phyloP scores from a whole-genome alignment of 2,888 invertebrate species.

The Venustoraphidia nigricollis region DNA sequence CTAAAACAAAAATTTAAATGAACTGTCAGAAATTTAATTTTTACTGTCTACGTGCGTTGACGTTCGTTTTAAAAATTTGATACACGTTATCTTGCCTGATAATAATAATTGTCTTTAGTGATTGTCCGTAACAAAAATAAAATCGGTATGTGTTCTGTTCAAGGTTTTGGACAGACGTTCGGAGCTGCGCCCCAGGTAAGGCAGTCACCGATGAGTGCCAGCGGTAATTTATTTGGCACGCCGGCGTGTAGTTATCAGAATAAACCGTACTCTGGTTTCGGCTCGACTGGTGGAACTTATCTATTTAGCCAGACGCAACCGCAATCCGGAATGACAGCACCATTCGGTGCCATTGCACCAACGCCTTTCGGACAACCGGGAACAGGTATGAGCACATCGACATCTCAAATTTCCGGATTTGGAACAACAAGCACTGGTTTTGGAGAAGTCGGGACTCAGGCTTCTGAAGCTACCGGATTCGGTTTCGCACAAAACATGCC shows the following conservation, averaged over 20 bases:
- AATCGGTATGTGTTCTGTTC: neutral
- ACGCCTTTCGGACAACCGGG: slow-evolving; percentile 34
- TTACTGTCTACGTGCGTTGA: too few relatives aligned
- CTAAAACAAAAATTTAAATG: too few relatives aligned
- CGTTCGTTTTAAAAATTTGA: too few relatives aligned
- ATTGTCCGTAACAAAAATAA: neutral
- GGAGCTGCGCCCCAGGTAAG: slow-evolving; percentile 35
- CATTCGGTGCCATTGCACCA: slow-evolving; percentile 29
- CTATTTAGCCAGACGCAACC: slow-evolving; percentile 34
- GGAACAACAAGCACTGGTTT: slow-evolving; percentile 21
- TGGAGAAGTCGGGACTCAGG: slow-evolving; percentile 27
- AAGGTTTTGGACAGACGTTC: neutral
- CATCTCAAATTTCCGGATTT: neutral
- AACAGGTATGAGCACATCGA: slow-evolving; percentile 11
- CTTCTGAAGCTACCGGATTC: slow-evolving; percentile 27
- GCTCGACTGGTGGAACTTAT: slow-evolving; percentile 21
- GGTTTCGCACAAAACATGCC: slow-evolving; percentile 29
- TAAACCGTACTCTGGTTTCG: slow-evolving; percentile 42
- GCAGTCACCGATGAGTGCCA: slow-evolving; percentile 27
- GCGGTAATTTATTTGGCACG: slow-evolving; percentile 46
- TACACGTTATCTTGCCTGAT: too few relatives aligned
- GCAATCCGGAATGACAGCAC: slow-evolving; percentile 21
- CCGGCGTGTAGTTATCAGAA: slow-evolving; percentile 36
- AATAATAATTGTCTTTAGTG: too few relatives aligned
- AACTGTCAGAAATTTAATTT: too few relatives aligned